These are phyloP conservation scores for Ctenochaetus hawaiiensis DNA, from an alignment of 2,797 vertebrate genomes.

Conservation along the genomic window DNA sequence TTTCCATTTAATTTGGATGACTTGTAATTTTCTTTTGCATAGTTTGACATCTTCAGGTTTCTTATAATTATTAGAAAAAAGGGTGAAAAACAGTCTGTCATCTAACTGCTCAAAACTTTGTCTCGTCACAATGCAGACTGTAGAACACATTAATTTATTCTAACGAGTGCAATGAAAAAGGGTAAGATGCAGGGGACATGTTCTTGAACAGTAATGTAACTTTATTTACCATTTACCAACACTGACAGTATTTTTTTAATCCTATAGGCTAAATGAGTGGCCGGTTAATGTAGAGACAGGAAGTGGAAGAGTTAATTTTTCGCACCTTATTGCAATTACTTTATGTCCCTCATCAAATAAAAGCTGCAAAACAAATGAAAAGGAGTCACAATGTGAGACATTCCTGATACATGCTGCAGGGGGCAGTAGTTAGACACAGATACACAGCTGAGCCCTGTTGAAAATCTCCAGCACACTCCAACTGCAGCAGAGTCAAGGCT, in stretches of 20 bases:
- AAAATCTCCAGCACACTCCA: conserved; percentile 4
- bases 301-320: no score
- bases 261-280: no score
- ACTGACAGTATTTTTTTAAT: no score
- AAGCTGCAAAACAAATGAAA: not conserved
- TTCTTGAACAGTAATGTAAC: not conserved
- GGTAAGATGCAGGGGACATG: not conserved
- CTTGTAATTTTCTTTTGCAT: not conserved
- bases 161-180: not conserved
- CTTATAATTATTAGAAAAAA: no score
- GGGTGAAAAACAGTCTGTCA: not conserved
- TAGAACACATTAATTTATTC: not conserved
- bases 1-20: not conserved
- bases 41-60: no score
- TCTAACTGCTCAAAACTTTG: not conserved
- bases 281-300: no score
- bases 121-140: not conserved
- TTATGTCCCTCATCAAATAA: not conserved
- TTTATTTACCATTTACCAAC: not conserved
- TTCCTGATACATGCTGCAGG: conserved; percentile 59
- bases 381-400: no score
- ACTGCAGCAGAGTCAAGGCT: conserved; percentile 44
- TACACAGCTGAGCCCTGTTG: not conserved
- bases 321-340: no score
- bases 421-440: conserved; percentile 74